Evolutionary conservation across 2,113 vertebrate species (phyloP).

Genomic region (Mohoua ochrocephala): DNA sequence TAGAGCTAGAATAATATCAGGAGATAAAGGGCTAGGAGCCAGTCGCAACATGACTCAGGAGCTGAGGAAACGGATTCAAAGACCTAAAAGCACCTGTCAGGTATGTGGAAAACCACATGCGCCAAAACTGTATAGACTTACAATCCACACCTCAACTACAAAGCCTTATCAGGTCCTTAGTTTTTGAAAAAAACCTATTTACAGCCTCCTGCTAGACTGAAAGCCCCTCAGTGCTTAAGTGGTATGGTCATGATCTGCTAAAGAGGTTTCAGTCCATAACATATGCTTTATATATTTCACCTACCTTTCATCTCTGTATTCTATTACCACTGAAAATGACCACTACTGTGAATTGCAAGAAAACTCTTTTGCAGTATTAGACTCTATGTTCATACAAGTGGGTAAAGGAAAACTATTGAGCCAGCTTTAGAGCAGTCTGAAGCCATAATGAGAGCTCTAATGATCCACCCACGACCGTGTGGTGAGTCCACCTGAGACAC

Average conservation of each 20-base stretch:
- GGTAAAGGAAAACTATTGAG: neutral
- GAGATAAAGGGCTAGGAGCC: neutral
- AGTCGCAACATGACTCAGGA: neutral
- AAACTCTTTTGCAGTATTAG: neutral
- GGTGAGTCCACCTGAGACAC: neutral
- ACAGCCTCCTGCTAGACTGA: neutral
- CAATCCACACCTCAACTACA: neutral
- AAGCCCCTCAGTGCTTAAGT: neutral
- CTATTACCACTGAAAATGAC: neutral
- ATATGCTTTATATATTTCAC: neutral
- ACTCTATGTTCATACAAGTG: neutral
- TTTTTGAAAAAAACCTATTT: neutral
- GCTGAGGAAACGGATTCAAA: neutral
- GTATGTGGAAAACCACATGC: neutral
- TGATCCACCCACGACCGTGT: accelerated
- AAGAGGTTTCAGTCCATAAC: neutral
- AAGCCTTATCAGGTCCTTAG: neutral
- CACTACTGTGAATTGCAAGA: neutral
- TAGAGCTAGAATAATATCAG: neutral
- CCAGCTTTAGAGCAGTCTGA: neutral
- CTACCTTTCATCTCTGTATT: neutral
- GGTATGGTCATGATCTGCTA: neutral
- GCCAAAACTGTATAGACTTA: neutral
- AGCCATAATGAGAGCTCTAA: neutral
- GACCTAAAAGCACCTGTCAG: neutral